A percentile compares a stretch with the other conserved stretches of the same genome.
phyloP scores from a whole-genome alignment of 2,797 vertebrate genomes.

The Helicolenus hilgendorfi region DNA sequence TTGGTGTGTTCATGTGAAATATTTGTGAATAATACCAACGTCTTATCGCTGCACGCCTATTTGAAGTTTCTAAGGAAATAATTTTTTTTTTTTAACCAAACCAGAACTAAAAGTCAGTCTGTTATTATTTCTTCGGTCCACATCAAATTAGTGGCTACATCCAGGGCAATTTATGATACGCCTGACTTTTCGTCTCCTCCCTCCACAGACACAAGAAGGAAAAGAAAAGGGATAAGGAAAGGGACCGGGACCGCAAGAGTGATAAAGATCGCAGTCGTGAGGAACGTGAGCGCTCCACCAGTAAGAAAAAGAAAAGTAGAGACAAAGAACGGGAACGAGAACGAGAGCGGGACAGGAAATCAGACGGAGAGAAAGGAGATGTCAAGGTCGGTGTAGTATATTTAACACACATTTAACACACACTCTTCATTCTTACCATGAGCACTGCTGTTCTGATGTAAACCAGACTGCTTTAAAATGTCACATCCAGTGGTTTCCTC shows the following conservation, averaged over 20 bases:
- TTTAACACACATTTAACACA: not conserved
- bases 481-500: not conserved
- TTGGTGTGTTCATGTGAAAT: constrained; percentile 68
- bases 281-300: constrained; percentile 92
- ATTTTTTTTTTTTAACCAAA: not conserved
- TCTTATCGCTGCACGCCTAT: not conserved
- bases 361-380: constrained; percentile 94
- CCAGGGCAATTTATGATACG: not conserved
- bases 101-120: not conserved
- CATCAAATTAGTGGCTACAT: not conserved
- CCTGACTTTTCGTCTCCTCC: not conserved
- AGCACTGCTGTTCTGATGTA: not conserved
- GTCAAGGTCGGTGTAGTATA: constrained; percentile 91
- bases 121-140: not conserved
- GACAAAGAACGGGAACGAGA: constrained; percentile 93
- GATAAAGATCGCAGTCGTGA: constrained; percentile 90
- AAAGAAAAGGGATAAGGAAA: constrained; percentile 97
- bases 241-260: constrained; percentile 92
- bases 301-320: constrained; percentile 97
- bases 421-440: not conserved
- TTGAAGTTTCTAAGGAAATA: too few relatives aligned
- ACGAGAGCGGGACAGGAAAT: constrained; percentile 91
- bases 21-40: not conserved
- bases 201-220: constrained; percentile 93
- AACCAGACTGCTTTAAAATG: not conserved